Evolutionary conservation across 2,888 invertebrate species (phyloP).

Genomic region (Lasioglossum villosulum): DNA sequence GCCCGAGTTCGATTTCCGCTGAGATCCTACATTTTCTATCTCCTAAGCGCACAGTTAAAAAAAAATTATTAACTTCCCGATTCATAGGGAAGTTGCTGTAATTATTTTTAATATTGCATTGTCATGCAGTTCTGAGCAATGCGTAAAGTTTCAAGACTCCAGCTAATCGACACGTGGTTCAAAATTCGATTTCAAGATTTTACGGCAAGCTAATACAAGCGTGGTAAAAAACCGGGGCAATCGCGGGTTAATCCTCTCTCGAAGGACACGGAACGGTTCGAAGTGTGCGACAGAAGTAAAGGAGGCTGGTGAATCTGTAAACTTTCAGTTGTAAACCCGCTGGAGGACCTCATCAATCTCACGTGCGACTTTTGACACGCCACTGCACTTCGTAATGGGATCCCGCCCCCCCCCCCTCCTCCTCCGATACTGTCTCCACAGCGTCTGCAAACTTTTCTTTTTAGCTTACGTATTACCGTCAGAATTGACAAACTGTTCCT

Average conservation of each 20-base stretch:
- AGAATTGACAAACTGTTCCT: not conserved
- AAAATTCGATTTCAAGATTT: too few relatives aligned
- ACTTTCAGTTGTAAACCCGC: constrained; percentile 31
- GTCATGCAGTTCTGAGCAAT: too few relatives aligned
- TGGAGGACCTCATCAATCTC: constrained; percentile 73
- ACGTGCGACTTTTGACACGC: constrained; percentile 72
- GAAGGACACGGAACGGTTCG: not conserved
- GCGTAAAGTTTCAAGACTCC: too few relatives aligned
- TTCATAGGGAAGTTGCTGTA: too few relatives aligned
- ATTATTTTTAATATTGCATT: too few relatives aligned
- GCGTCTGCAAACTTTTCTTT: constrained; percentile 31
- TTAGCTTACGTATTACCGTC: not conserved
- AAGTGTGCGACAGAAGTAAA: not conserved
- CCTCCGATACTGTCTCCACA: constrained; percentile 15
- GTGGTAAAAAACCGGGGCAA: constrained; percentile 3
- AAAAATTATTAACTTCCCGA: too few relatives aligned
- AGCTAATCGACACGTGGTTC: too few relatives aligned
- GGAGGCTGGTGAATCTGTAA: not conserved
- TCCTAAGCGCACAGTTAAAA: too few relatives aligned
- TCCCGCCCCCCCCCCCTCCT: not conserved
- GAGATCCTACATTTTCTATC: too few relatives aligned
- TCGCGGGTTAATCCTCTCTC: constrained; percentile 29
- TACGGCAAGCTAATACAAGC: too few relatives aligned
- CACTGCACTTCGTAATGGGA: constrained; percentile 68
- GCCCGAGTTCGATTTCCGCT: too few relatives aligned